A percentile compares a stretch with the other conserved stretches of the same genome.
Conservation (phyloP, 2,888 invertebrate genomes). For the Leptogaster cylindrica region DNA sequence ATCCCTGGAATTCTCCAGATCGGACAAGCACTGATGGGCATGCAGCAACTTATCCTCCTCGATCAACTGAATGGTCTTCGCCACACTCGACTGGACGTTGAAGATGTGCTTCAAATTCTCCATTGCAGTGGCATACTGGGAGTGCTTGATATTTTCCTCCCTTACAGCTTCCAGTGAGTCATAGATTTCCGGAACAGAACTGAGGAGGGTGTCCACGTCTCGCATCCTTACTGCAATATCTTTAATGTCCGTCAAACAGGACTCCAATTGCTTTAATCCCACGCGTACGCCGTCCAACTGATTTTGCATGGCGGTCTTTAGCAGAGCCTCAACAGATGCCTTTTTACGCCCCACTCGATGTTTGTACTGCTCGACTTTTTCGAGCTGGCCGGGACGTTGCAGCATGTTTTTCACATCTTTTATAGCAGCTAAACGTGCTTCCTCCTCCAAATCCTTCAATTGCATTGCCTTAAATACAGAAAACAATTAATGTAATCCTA, state of each 20-base stretch:
- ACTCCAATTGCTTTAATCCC: conserved; percentile 87
- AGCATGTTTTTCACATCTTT: conserved; percentile 91
- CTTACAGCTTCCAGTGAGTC: conserved; percentile 83
- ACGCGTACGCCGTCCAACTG: conserved; percentile 96
- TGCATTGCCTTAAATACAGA: too few species aligned
- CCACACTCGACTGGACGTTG: conserved; percentile 94
- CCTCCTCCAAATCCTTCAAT: conserved; percentile 75
- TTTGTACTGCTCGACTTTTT: conserved; percentile 71
- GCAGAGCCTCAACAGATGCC: conserved; percentile 56
- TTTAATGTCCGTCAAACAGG: conserved; percentile 83
- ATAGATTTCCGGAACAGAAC: conserved; percentile 78
- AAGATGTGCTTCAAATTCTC: conserved; percentile 98
- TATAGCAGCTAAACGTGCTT: conserved; percentile 77
- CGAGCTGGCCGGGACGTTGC: conserved; percentile 93
- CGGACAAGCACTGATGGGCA: conserved; percentile 92
- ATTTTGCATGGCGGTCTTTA: conserved; percentile 98
- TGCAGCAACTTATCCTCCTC: conserved; percentile 92
- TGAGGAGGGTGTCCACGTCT: conserved; percentile 77
- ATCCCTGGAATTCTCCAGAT: conserved; percentile 95
- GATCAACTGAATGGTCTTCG: conserved; percentile 92
- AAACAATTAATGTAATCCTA: too few species aligned
- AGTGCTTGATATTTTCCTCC: conserved; percentile 92
- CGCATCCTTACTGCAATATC: conserved; percentile 75
- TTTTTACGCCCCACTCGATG: conserved; percentile 60
- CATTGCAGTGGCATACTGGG: conserved; percentile 96